Evolutionary conservation across 1,140 invertebrate species (phyloP).

Genomic region (Vanessa atalanta): DNA sequence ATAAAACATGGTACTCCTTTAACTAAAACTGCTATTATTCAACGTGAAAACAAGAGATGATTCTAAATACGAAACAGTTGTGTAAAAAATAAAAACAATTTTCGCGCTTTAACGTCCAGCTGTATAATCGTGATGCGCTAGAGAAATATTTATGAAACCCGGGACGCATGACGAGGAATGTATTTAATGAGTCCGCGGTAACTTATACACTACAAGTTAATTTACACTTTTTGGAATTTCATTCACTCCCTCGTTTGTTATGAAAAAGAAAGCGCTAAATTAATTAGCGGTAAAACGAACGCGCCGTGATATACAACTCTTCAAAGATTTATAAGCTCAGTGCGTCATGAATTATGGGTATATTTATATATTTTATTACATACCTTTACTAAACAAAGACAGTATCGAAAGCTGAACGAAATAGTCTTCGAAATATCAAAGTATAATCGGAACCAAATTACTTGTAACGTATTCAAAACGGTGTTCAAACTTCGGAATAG

Average conservation of each 20-base stretch:
- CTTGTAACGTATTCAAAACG: constrained; percentile 44
- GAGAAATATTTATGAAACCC: neutral
- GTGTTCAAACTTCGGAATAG: constrained; percentile 42
- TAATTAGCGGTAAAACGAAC: constrained; percentile 69
- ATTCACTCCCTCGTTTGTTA: constrained; percentile 64
- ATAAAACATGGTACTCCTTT: too few species aligned
- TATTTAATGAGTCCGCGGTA: constrained; percentile 66
- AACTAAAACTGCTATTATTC: too few species aligned
- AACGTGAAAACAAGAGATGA: neutral
- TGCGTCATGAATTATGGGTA: constrained; percentile 34
- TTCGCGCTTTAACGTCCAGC: too few species aligned
- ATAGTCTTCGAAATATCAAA: constrained; percentile 22
- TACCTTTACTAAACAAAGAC: neutral
- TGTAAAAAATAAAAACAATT: neutral
- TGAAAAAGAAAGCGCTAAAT: constrained; percentile 70
- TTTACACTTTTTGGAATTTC: constrained; percentile 73
- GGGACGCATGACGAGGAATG: constrained; percentile 35
- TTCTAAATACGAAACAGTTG: neutral
- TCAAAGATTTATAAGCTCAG: constrained; percentile 55
- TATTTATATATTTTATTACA: constrained; percentile 35
- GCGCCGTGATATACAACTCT: constrained; percentile 58
- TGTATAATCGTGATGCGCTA: neutral
- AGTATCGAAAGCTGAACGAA: constrained; percentile 3
- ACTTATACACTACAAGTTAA: constrained; percentile 70
- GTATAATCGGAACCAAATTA: constrained; percentile 14